A percentile compares a stretch with the other conserved stretches of the same genome.
Evolutionary conservation across 1,140 invertebrate genomes (phyloP).

Genomic region (Rhizoglyphus robini): DNA sequence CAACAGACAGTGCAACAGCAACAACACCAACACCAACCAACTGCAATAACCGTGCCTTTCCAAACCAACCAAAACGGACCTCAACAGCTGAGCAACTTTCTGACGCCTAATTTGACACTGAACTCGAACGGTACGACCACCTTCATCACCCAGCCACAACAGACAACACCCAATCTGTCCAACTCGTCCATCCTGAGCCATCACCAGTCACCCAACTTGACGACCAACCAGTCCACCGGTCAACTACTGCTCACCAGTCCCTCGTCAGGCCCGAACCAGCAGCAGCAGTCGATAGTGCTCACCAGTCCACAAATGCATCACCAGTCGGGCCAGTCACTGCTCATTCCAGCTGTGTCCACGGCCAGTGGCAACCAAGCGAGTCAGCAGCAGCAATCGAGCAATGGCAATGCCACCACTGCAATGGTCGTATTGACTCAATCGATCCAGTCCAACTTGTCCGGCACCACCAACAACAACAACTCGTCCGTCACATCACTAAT

Average conservation of each 20-base stretch:
- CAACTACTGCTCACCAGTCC: too few relatives aligned
- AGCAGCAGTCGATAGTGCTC: not conserved
- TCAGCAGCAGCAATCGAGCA: conserved; percentile 2
- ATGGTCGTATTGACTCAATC: conserved; percentile 7
- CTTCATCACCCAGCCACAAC: not conserved
- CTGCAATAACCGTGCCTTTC: conserved; percentile 14
- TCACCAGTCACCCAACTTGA: not conserved
- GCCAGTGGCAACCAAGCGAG: not conserved
- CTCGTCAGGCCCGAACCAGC: too few relatives aligned
- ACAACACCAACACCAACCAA: conserved; percentile 9
- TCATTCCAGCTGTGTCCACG: not conserved
- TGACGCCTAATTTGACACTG: not conserved
- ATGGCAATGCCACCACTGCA: not conserved
- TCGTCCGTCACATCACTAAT: not conserved
- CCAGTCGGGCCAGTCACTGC: not conserved
- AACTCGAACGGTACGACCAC: not conserved
- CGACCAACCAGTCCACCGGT: too few relatives aligned
- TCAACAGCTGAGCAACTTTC: not conserved
- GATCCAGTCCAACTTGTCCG: not conserved
- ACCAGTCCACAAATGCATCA: not conserved
- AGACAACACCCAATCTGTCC: not conserved
- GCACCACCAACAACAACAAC: not conserved
- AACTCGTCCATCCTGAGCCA: not conserved
- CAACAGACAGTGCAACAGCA: too few relatives aligned
- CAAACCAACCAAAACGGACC: not conserved